phyloP scores from a whole-genome alignment of 2,113 vertebrate species.

The Ovibos moschatus region DNA sequence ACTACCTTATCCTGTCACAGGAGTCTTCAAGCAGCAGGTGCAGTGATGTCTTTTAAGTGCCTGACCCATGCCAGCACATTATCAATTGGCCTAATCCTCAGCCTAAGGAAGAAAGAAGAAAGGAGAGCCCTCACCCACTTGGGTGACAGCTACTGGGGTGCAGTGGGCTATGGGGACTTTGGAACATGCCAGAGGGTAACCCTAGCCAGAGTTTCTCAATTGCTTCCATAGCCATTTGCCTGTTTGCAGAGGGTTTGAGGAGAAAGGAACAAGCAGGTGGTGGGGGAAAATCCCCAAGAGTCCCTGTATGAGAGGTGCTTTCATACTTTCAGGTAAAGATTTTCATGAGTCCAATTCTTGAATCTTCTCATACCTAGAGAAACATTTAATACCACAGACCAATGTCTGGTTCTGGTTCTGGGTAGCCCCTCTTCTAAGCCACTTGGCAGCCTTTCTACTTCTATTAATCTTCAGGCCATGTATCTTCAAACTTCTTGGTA shows the following conservation, averaged over 20 bases:
- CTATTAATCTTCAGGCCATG: background rate
- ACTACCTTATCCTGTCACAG: background rate
- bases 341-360: background rate
- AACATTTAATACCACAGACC: background rate
- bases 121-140: background rate
- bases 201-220: background rate
- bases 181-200: background rate
- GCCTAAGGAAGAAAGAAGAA: background rate
- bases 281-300: background rate
- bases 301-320: background rate
- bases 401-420: background rate
- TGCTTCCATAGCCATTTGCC: background rate
- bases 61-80: background rate
- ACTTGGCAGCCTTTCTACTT: background rate
- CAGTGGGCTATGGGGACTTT: background rate
- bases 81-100: background rate
- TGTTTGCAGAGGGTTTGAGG: background rate
- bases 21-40: background rate
- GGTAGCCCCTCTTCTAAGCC: background rate
- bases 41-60: background rate
- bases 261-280: background rate
- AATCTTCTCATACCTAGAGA: background rate
- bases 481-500: background rate
- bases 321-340: background rate
- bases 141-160: background rate